These are phyloP conservation scores for Dione juno DNA, from an alignment of 2,888 invertebrate genomes.

Conservation along the genomic window DNA sequence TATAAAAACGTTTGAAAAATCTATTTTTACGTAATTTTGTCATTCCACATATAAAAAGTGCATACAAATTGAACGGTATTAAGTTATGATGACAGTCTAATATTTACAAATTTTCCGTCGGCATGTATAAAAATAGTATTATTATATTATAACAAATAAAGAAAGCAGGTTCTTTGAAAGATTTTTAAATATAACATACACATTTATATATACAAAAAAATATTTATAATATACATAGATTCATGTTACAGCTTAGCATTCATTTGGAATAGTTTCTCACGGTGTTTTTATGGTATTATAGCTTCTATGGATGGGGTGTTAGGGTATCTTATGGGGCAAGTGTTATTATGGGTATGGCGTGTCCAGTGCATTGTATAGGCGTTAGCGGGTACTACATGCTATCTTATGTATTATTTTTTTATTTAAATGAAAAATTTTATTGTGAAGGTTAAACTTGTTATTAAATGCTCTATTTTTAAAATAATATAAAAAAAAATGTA, in stretches of 20 bases:
- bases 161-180: slow-evolving; percentile 25
- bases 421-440: no score
- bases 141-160: slow-evolving; percentile 12
- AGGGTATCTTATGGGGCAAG: not conserved
- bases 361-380: not conserved
- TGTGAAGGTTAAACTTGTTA: no score
- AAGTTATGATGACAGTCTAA: slow-evolving; percentile 25
- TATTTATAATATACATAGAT: slow-evolving; percentile 15
- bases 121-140: slow-evolving; percentile 14
- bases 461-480: no score
- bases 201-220: not conserved
- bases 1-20: not conserved
- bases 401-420: no score
- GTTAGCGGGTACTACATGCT: not conserved
- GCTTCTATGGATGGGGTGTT: slow-evolving; percentile 2
- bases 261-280: slow-evolving; percentile 31
- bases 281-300: slow-evolving; percentile 5
- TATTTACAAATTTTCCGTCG: slow-evolving; percentile 28
- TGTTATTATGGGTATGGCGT: not conserved
- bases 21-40: slow-evolving; percentile 1
- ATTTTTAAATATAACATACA: slow-evolving; percentile 7
- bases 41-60: slow-evolving; percentile 6
- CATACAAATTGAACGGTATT: slow-evolving; percentile 25
- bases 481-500: no score
- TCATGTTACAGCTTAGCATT: slow-evolving; percentile 27